These are phyloP conservation scores for Ctenochaetus hawaiiensis DNA, from an alignment of 2,797 vertebrate species.

Conservation along the genomic window DNA sequence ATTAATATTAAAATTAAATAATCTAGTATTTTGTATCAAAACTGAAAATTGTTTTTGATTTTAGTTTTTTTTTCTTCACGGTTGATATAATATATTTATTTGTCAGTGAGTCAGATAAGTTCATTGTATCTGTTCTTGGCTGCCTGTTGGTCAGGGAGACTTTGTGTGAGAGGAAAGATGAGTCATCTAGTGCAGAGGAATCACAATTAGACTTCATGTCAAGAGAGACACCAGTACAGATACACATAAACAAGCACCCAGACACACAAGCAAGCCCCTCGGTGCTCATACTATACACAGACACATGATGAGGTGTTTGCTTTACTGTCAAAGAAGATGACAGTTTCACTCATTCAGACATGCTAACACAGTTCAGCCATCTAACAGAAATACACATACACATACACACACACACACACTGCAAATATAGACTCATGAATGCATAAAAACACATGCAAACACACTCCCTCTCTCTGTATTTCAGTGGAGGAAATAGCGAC, in stretches of 20 bases:
- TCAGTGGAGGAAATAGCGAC: slow-evolving; percentile 78
- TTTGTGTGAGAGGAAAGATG: slow-evolving; percentile 60
- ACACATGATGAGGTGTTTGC: slow-evolving; percentile 39
- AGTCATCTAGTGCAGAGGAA: slow-evolving; percentile 75
- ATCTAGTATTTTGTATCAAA: not conserved
- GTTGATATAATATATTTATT: not conserved
- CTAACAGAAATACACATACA: slow-evolving; percentile 29
- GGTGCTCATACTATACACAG: slow-evolving; percentile 25
- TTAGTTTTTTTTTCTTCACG: slow-evolving; percentile 17
- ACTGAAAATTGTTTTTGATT: slow-evolving; percentile 2
- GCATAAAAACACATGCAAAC: slow-evolving; percentile 59
- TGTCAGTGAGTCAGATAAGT: slow-evolving; percentile 44
- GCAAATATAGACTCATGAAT: slow-evolving; percentile 53
- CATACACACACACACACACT: slow-evolving; percentile 25
- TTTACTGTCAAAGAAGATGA: slow-evolving; percentile 45
- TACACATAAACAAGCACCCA: slow-evolving; percentile 28
- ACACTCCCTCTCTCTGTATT: slow-evolving; percentile 47
- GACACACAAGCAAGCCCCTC: slow-evolving; percentile 27
- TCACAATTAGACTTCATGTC: slow-evolving; percentile 68
- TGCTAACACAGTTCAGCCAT: slow-evolving; percentile 32
- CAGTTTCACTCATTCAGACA: slow-evolving; percentile 30
- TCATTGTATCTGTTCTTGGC: slow-evolving; percentile 40
- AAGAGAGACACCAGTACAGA: slow-evolving; percentile 45
- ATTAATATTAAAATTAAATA: not conserved
- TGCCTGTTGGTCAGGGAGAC: slow-evolving; percentile 50